Evolutionary conservation across 2,888 invertebrate genomes (phyloP), one percentile per base, ranked within the genome.

Genomic region (Agapostemon virescens): DNA sequence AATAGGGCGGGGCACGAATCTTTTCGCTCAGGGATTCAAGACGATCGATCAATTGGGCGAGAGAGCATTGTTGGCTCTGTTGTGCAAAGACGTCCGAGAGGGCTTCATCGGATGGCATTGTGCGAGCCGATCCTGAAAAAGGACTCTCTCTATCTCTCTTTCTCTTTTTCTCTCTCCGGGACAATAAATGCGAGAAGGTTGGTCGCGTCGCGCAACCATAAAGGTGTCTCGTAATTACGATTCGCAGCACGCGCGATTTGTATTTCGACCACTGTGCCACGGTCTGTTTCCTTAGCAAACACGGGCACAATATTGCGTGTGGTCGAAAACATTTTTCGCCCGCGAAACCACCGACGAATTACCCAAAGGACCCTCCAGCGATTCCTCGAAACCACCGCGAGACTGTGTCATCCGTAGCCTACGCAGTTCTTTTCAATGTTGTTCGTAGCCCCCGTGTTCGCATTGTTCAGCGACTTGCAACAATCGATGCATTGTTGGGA

Each of bases 281-380:
- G 66, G 76, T 77, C 38, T 86, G 86, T 87, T 87, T 84, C 69
- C 61, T 85, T 38, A 81, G 80, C 64, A 87, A 87, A 87, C 84
- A 87, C 40, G 77, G 68, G 30, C 63, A 52, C 66, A 58, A 73
- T 85, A 82, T 77, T 67, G 84, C 85, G 85, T 85, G 87, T 84
- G 87, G 87, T 69, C 87, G 77, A 82, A 84, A 84, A 76, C 78
- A 82, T 69, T 83, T 80, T 45, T 72, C 68, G 66, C 73, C 63
- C 74, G 80, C 78, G 45, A 80, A 84, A 78, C 70, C 23, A 26
- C 69, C 42, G 61, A 23, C 55, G 64, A 72, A 74, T 52, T 63
- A 26, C n/a, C 52, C 72, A 30, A 55, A 72, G 78, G 70, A 78
- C 68, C 64, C 78, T 84, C 67, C 72, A 77, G 58, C 52, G 42